A percentile compares a stretch with the other conserved stretches of the same genome.
Evolutionary conservation across 2,797 vertebrate species (phyloP).

Genomic region (Gambelia wislizenii): DNA sequence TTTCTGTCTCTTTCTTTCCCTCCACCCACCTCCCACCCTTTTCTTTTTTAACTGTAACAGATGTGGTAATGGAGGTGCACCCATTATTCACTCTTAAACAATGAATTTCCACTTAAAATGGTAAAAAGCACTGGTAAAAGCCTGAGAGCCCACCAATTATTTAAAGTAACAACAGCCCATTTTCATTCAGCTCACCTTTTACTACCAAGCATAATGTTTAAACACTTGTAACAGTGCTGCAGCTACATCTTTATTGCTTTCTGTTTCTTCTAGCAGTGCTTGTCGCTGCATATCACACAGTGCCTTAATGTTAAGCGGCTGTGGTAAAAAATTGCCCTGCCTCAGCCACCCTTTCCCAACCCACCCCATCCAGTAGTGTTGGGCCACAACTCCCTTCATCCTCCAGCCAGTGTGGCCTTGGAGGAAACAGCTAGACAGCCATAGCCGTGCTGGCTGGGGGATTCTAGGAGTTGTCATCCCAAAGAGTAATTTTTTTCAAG

Average conservation of each 20-base stretch:
- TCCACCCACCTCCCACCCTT: not conserved
- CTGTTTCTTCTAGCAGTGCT: not conserved
- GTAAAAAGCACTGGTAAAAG: constrained; percentile 58
- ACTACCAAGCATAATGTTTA: constrained; percentile 42
- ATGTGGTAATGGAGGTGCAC: constrained; percentile 52
- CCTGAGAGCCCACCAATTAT: constrained; percentile 63
- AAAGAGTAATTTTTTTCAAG: too few relatives aligned
- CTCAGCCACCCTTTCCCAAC: not conserved
- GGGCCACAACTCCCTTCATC: too few relatives aligned
- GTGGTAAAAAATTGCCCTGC: not conserved
- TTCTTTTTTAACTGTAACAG: constrained; percentile 2
- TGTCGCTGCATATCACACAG: not conserved
- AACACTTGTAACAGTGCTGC: constrained; percentile 39
- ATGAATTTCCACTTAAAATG: constrained; percentile 58
- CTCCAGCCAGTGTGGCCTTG: too few relatives aligned
- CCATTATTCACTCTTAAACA: constrained; percentile 57
- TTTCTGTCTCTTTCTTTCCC: constrained; percentile 10
- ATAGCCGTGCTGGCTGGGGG: too few relatives aligned
- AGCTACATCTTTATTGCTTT: not conserved
- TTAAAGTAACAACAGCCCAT: constrained; percentile 57
- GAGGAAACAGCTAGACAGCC: too few relatives aligned
- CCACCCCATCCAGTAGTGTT: too few relatives aligned
- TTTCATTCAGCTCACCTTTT: constrained; percentile 51
- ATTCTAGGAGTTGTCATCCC: too few relatives aligned
- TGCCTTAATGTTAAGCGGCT: not conserved